Percentiles rank a stretch among this genome's conserved stretches.
Conservation (phyloP, 2,113 vertebrate genomes). For the Myodes glareolus region DNA sequence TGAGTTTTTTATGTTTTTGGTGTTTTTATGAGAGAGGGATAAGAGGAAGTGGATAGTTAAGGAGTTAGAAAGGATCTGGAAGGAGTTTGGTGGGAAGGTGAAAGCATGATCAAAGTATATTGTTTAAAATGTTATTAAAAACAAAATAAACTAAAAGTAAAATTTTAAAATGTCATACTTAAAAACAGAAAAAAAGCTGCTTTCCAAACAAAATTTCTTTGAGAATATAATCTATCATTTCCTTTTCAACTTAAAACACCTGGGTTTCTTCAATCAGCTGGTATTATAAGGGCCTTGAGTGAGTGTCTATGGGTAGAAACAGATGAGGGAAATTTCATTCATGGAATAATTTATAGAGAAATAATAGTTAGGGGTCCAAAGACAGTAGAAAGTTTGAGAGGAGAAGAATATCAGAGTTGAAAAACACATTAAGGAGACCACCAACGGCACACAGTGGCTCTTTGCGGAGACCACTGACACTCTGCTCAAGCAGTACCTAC, state of each 20-base stretch:
- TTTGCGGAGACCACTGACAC: not conserved
- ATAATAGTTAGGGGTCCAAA: not conserved
- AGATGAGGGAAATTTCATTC: not conserved
- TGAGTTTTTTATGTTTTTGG: not conserved
- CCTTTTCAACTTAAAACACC: not conserved
- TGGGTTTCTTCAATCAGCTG: not conserved
- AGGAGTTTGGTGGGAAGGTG: not conserved
- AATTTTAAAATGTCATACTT: not conserved
- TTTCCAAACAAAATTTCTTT: not conserved
- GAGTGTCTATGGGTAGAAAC: not conserved
- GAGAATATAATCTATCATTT: not conserved
- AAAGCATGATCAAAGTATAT: not conserved
- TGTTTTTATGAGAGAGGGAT: not conserved
- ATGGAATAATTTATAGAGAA: not conserved
- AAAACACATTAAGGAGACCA: not conserved
- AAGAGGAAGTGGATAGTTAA: not conserved
- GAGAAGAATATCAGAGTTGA: not conserved
- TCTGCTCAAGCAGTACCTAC: not conserved
- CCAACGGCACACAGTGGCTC: not conserved
- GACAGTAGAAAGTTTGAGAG: not conserved
- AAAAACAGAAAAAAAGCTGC: not conserved
- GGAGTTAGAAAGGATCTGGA: not conserved
- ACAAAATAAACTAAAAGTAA: not conserved
- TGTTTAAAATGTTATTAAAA: not conserved
- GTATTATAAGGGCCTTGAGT: not conserved